Base-by-base conservation (phyloP, 2,113 vertebrate species). In the Odontophorus gujanensis region DNA sequence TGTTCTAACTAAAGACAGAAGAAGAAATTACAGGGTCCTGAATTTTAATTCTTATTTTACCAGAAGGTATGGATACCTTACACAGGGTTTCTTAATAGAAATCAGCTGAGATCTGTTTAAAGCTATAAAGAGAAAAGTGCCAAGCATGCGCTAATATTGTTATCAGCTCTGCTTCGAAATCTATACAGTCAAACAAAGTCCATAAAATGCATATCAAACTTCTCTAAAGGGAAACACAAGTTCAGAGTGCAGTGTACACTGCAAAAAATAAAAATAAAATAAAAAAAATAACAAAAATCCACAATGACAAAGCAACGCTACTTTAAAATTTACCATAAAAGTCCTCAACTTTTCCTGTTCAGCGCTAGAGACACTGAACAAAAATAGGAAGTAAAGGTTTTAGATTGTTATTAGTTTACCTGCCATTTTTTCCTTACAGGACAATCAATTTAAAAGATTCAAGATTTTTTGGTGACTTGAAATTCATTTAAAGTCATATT, bases 301-400 rank as follows among this genome's bases (percentile, higher is more conserved):
- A 40, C 40, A 40, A 34, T n/a, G 57, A 83, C 82, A 68, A 47
- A 47, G 65, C 85, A 89, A 62, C 11, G 21, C 2, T 77, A 26
- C 24, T 94, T 91, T 90, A 30, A 82, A 55, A 94, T 58, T 79
- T 3, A 90, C 26, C 30, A 84, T 67, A 74, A 86, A 72, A 90
- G 42, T 43, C 58, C 50, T 72, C 32, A 81, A 81, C 20, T 71
- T 91, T 7, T 19, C 19, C 86, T 71, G 90, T 7, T 17, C 19
- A 89, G 51, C 10, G 34, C 62, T 74, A 14, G 9, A 89, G 28
- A 25, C 32, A 58, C 3, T 63, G 48, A 55, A 2, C 4, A 92
- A 81, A 32, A 86, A 69, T 3, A 66, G 20, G n/a, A 89, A 89
- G 89, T 34, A 91, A 73, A 58, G 22, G 55, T 38, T 69, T 53